Evolutionary conservation across 2,888 invertebrate genomes (phyloP).

Genomic region (Iselma pallidipennis): DNA sequence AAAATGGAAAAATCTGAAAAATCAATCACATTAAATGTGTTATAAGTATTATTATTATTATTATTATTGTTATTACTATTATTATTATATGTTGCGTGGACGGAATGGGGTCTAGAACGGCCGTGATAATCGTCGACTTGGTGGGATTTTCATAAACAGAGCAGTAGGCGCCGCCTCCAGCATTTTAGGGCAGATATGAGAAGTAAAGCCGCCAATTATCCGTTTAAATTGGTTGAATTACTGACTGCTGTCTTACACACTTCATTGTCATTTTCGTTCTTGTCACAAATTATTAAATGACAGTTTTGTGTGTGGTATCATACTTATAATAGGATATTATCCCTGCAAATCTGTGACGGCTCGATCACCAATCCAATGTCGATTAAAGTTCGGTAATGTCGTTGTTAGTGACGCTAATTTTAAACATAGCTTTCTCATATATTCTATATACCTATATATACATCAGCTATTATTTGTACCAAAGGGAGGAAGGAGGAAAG

Average conservation of each 20-base stretch:
- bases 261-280: no score
- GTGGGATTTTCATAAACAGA: not conserved
- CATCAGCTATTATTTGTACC: not conserved
- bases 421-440: no score
- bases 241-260: constrained; percentile 25
- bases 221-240: constrained; percentile 34
- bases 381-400: constrained; percentile 9
- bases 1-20: no score
- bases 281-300: not conserved
- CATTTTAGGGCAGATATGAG: constrained; percentile 24
- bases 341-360: constrained; percentile 8
- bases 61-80: no score
- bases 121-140: not conserved
- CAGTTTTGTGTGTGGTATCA: not conserved
- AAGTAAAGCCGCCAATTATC: constrained; percentile 36
- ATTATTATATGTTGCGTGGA: no score
- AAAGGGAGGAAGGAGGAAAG: not conserved
- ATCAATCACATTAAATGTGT: no score
- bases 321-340: not conserved
- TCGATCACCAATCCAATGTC: constrained; percentile 5
- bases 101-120: no score
- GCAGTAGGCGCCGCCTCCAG: not conserved
- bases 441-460: no score
- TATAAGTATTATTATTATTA: no score
- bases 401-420: constrained; percentile 10